Percentiles rank a stretch among this genome's conserved stretches.
These are phyloP conservation scores for Microcebus griseorufus DNA, from an alignment of 2,113 vertebrate genomes.

Conservation along the genomic window DNA sequence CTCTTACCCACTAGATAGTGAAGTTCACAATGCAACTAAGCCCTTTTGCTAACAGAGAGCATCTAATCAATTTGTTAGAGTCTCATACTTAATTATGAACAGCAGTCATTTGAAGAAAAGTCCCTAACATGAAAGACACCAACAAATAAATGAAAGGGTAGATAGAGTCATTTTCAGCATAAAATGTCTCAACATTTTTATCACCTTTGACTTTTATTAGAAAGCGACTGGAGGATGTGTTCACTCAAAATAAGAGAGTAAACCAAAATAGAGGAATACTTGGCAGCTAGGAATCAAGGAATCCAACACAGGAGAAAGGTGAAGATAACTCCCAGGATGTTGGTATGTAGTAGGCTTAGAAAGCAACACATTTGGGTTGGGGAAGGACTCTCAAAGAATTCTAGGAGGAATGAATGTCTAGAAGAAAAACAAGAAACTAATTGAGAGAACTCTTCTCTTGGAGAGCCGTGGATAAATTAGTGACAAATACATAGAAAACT, in stretches of 20 bases:
- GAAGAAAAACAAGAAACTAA: not conserved
- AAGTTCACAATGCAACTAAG: not conserved
- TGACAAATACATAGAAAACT: slow-evolving; percentile 9
- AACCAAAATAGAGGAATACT: not conserved
- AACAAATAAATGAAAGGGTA: not conserved
- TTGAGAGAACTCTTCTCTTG: not conserved
- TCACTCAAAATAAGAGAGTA: not conserved
- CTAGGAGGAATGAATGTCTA: not conserved
- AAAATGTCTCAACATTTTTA: not conserved
- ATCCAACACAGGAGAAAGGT: not conserved
- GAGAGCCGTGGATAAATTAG: not conserved
- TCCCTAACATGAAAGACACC: not conserved
- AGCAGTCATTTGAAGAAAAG: not conserved
- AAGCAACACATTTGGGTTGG: not conserved
- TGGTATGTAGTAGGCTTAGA: not conserved
- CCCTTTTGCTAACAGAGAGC: not conserved
- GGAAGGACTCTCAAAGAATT: not conserved
- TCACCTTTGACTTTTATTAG: not conserved
- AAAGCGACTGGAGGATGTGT: not conserved
- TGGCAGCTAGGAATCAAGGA: not conserved
- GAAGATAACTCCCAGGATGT: not conserved
- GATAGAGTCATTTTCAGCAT: not conserved
- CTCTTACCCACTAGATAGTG: not conserved
- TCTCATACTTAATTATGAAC: not conserved
- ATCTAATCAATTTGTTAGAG: not conserved